Conservation (phyloP, 2,888 invertebrate genomes). For the Cinara cedri region DNA sequence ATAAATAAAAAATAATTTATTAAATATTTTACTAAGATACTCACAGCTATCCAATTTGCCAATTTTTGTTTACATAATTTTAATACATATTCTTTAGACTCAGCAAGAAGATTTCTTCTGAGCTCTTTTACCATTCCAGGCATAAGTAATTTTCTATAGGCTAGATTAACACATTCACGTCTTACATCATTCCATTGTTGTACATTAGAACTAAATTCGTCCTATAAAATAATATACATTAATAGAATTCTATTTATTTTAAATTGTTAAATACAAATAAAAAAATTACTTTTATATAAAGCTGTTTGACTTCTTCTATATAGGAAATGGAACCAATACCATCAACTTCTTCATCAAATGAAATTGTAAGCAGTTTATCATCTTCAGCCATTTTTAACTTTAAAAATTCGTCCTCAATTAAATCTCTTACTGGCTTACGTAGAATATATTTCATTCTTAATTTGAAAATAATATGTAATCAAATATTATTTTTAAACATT, state of each 20-base stretch:
- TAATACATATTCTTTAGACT: slow-evolving; percentile 85
- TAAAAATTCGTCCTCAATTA: slow-evolving; percentile 88
- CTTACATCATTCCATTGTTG: slow-evolving; percentile 95
- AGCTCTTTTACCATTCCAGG: slow-evolving; percentile 89
- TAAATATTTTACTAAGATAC: neutral
- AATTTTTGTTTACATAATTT: slow-evolving; percentile 84
- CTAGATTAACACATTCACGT: slow-evolving; percentile 84
- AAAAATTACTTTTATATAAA: slow-evolving; percentile 74
- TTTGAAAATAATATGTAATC: neutral
- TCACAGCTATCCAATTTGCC: slow-evolving; percentile 84
- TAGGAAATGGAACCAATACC: slow-evolving; percentile 78
- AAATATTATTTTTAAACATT: slow-evolving; percentile 12
- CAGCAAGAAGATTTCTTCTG: slow-evolving; percentile 76
- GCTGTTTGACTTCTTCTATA: slow-evolving; percentile 86
- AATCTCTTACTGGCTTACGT: slow-evolving; percentile 88
- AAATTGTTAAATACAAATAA: neutral
- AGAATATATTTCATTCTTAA: slow-evolving; percentile 84
- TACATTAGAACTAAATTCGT: slow-evolving; percentile 91
- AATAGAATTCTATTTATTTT: slow-evolving; percentile 57
- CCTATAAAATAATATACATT: slow-evolving; percentile 65
- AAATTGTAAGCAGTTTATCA: slow-evolving; percentile 78
- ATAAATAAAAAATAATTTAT: no score
- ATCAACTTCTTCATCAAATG: slow-evolving; percentile 76
- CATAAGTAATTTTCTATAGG: slow-evolving; percentile 84
- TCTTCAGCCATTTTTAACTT: slow-evolving; percentile 81